These are phyloP conservation scores for Oceanites oceanicus DNA, from an alignment of 2,113 vertebrate species.

Conservation along the genomic window DNA sequence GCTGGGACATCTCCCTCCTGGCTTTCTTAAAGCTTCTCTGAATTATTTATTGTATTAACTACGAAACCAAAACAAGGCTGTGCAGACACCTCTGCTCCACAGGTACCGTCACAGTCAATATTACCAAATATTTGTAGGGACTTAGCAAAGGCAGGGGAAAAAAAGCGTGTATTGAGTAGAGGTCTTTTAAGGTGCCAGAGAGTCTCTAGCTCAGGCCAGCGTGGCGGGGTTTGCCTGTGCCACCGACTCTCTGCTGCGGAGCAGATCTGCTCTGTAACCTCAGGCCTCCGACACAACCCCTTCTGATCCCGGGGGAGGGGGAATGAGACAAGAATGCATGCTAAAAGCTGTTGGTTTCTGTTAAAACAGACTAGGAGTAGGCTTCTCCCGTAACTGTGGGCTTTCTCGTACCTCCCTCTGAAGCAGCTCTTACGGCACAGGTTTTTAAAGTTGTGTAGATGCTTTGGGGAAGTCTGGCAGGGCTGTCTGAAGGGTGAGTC, in stretches of 20 bases:
- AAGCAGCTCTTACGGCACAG: background rate
- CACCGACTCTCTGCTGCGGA: background rate
- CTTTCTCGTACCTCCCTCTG: background rate
- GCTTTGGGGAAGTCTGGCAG: background rate
- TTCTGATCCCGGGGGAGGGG: background rate
- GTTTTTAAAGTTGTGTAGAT: too few relatives aligned
- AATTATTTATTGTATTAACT: constrained; percentile 43
- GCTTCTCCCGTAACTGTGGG: rapidly evolving
- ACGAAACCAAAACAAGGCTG: background rate
- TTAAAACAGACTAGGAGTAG: background rate
- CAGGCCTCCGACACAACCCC: background rate
- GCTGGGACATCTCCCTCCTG: background rate
- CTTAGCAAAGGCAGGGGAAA: background rate
- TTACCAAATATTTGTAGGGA: background rate
- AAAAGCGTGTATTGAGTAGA: background rate
- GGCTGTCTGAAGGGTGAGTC: background rate
- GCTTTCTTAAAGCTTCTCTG: background rate
- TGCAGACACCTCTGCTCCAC: background rate
- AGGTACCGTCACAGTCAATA: background rate
- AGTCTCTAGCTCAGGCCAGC: background rate
- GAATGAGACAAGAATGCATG: background rate
- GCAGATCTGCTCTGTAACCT: background rate
- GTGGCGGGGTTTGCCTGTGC: background rate
- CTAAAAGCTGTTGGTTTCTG: background rate
- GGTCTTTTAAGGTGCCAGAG: background rate